phyloP scores from a whole-genome alignment of 2,113 vertebrate species.

The Eubucco bourcierii region DNA sequence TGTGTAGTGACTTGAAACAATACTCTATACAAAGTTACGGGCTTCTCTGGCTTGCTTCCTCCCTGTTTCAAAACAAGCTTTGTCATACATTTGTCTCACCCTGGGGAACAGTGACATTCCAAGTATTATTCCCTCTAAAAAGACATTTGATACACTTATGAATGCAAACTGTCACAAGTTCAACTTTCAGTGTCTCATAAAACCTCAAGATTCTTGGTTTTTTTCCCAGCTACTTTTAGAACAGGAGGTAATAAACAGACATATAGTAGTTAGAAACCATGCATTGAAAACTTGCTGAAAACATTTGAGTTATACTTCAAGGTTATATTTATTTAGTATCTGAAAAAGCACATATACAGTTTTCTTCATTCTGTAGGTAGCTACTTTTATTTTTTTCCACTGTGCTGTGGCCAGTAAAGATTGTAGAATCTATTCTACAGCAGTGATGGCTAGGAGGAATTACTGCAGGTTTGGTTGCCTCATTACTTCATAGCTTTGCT shows the following conservation, averaged over 20 bases:
- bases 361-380: background rate
- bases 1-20: background rate
- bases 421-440: background rate
- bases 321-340: background rate
- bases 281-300: background rate
- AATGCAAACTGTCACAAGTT: slow-evolving; percentile 23
- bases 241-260: background rate
- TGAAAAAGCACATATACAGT: background rate
- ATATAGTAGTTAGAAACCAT: background rate
- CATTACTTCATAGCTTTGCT: background rate
- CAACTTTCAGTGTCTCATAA: background rate
- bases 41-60: background rate
- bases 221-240: background rate
- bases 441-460: background rate
- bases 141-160: background rate
- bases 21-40: background rate
- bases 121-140: slow-evolving; percentile 15
- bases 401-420: background rate
- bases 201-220: background rate
- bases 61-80: slow-evolving; percentile 1
- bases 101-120: background rate
- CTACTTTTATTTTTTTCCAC: background rate
- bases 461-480: background rate
- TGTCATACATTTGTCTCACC: slow-evolving; percentile 10
- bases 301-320: background rate